Evolutionary conservation across 2,797 vertebrate species (phyloP).

Genomic region (Fistularia tabacaria): DNA sequence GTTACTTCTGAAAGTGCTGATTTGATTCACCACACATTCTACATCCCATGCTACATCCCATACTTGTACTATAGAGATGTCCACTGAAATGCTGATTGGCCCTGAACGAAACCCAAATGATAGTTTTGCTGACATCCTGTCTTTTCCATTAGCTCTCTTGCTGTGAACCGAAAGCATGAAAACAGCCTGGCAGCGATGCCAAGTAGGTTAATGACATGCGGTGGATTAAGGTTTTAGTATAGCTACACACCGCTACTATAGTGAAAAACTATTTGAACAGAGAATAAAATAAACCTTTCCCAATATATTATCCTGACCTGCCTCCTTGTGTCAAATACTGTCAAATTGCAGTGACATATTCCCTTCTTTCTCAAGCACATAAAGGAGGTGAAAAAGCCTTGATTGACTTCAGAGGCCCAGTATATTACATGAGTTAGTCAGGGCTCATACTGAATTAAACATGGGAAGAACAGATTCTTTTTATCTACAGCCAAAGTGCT

Average conservation of each 20-base stretch:
- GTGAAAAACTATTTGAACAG: conserved; percentile 38
- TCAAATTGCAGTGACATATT: conserved; percentile 34
- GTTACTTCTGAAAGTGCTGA: not conserved
- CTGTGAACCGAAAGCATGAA: conserved; percentile 41
- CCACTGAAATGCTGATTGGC: not conserved
- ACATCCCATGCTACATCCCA: not conserved
- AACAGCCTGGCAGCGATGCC: conserved; percentile 50
- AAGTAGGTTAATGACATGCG: conserved; percentile 70
- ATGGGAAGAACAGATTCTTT: conserved; percentile 66
- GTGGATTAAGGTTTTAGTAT: conserved; percentile 59
- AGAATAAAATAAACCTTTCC: conserved; percentile 40
- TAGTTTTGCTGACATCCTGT: conserved; percentile 13
- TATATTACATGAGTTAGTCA: conserved; percentile 68
- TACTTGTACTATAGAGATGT: not conserved
- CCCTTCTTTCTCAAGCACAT: conserved; percentile 29
- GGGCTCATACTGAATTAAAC: conserved; percentile 70
- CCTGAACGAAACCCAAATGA: conserved; percentile 17
- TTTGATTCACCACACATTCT: not conserved
- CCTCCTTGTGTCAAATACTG: conserved; percentile 12
- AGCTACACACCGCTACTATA: conserved; percentile 30
- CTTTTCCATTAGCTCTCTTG: conserved; percentile 19
- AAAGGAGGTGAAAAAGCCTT: conserved; percentile 32
- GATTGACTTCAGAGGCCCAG: conserved; percentile 50
- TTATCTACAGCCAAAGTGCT: conserved; percentile 70
- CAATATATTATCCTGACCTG: conserved; percentile 25